Base-by-base conservation (phyloP, 1,140 invertebrate species). In the Drosophila yakuba region DNA sequence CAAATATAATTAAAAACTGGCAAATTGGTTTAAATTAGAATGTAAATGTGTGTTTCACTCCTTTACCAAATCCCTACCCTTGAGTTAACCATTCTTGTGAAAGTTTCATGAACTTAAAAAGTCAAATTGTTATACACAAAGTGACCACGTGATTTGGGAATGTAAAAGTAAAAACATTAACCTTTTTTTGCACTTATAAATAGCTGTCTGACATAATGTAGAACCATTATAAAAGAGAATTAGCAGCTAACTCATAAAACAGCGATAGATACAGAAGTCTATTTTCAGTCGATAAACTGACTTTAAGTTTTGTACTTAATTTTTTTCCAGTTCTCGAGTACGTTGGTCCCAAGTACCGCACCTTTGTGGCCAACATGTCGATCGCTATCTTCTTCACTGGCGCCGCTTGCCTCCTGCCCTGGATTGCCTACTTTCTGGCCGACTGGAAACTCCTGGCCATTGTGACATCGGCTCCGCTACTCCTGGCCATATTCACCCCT, bases 301-400 rank as follows among this genome's bases (percentile, higher is more conserved):
- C n/a, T 61, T 12, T 6, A 48, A 51, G 62, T 15, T 25, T 28
- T 6, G 0, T 39, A 17, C 6, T 55, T 51, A 11, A 17, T 45
- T 12, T 15, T 59, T 72, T 93, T 93, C 14, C 92, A 97, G 97
- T 97, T 38, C 91, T 98, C 62, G 97, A 98, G 91, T 98, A 97
- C 91, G 96, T 97, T 5, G 97, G 97, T 20, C 97, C 97, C 55
- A 96, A 96, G 93, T 97, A 96, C 95, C 93, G 97, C 3, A 98
- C 97, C 0, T 96, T 97, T 82, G 96, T 97, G 0, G 97, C 96
- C 12, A 97, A 97, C 91, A 97, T 97, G 96, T 97, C 96, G 1
- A 97, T 98, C 60, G 97, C 97, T 0, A 93, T 97, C 12, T 98
- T 97, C 93, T 97, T 97, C 93, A 97, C 97, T 0, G 93, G 96